Evolutionary conservation across 2,888 invertebrate genomes (phyloP).

Genomic region (Oegoconia quadripuncta): DNA sequence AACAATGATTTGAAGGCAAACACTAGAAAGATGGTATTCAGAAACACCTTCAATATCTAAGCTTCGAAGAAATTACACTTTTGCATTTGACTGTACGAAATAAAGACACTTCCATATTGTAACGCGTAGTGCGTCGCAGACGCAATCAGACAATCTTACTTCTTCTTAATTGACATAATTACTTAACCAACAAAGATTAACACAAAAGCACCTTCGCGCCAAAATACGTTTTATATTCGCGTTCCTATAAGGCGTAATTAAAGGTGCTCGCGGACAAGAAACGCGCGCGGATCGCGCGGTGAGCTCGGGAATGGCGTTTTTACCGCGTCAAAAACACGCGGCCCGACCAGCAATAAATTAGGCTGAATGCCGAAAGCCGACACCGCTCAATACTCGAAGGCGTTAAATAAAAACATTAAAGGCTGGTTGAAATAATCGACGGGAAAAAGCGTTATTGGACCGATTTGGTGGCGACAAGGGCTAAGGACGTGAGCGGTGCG

Average conservation of each 20-base stretch:
- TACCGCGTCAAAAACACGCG: constrained; percentile 64
- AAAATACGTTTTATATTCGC: constrained; percentile 11
- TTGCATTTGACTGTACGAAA: too few relatives aligned
- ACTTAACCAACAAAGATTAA: constrained; percentile 17
- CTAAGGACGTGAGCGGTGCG: constrained; percentile 36
- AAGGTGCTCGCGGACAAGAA: constrained; percentile 48
- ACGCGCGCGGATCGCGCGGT: constrained; percentile 31
- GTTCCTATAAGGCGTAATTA: constrained; percentile 63
- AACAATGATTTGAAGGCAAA: too few relatives aligned
- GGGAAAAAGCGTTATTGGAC: constrained; percentile 67
- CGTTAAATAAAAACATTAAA: constrained; percentile 79
- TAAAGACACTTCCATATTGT: constrained; percentile 1
- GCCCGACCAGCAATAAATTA: constrained; percentile 70
- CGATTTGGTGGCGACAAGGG: constrained; percentile 65
- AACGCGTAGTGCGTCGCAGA: constrained; percentile 1
- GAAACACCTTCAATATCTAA: too few relatives aligned
- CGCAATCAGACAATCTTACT: constrained; percentile 10
- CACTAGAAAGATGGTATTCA: too few relatives aligned
- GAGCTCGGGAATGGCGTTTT: constrained; percentile 53
- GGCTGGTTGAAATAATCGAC: constrained; percentile 68
- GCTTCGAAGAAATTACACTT: too few relatives aligned
- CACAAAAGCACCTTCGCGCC: constrained; percentile 10
- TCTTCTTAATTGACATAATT: constrained; percentile 16
- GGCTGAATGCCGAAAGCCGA: constrained; percentile 66
- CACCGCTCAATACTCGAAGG: constrained; percentile 68